Base-by-base conservation (phyloP, 2,113 vertebrate species). In the Nesogale talazaci region DNA sequence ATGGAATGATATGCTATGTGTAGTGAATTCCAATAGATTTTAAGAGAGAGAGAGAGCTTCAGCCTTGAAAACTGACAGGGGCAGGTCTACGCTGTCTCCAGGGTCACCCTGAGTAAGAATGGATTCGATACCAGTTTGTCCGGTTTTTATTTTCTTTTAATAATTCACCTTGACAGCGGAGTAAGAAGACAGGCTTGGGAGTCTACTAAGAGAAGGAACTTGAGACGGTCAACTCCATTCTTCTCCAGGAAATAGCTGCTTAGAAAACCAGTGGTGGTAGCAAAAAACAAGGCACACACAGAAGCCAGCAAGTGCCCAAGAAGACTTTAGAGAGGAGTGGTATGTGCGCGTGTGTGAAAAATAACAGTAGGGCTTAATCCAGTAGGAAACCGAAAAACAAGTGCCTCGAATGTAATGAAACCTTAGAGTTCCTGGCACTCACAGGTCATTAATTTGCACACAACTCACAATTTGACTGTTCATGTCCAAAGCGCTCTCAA, bases 191-290 rank as follows among this genome's bases (percentile, higher is more conserved):
- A 78, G 86, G 75, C 61, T 31, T 78, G 89, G 63, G 15, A 86
- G 57, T 1, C 69, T 78, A 46, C 5, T 31, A 63, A 40, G 63
- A 95, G 59, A 0, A 85, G 59, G 67, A 56, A 70, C 76, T 88
- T 83, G 83, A 83, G 90, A 86, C 19, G 63, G 84, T 83, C 17
- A 46, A 72, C 19, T 20, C 80, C 31, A 85, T 80, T 80, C 42
- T 59, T 91, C 57, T 74, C 38, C 59, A 63, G 95, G 27, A 86
- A 86, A 86, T 74, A 19, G 76, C 25, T 91, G 87, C 85, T 78
- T 91, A 78, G 86, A 75, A 89, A 90, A 93, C 89, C 29, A 94
- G 89, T 86, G 79, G 63, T 94, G 57, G 29, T 52, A 6, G 46
- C 46, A 52, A 52, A 52, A 5, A 52, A 52, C 46, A 11, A 52